Evolutionary conservation across 2,113 vertebrate genomes (phyloP).

Genomic region (Illadopsis cleaveri): DNA sequence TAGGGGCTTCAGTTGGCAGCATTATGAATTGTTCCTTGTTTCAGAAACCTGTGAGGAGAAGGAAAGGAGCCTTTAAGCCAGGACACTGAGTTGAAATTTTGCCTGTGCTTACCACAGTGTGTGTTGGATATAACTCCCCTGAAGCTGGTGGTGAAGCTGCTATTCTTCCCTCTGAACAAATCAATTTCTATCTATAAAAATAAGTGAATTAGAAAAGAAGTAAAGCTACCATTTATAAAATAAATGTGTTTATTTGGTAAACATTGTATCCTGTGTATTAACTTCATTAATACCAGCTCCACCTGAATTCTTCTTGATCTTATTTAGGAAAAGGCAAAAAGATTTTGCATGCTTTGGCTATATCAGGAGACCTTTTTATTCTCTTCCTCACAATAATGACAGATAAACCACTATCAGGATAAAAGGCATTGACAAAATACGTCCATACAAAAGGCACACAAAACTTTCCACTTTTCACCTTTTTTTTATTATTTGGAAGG

Average conservation of each 20-base stretch:
- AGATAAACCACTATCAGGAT: not conserved
- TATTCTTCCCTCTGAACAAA: not conserved
- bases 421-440: not conserved
- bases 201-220: not conserved
- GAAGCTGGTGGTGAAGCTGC: not conserved
- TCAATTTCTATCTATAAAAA: not conserved
- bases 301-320: not conserved
- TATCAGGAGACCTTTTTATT: not conserved
- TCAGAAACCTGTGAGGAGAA: not conserved
- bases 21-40: not conserved
- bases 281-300: not conserved
- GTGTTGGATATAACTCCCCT: not conserved
- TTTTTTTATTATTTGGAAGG: not conserved
- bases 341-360: not conserved
- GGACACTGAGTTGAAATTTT: not conserved
- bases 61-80: not conserved
- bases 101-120: not conserved
- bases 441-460: not conserved
- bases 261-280: not conserved
- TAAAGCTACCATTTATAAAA: constrained; percentile 6
- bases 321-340: not conserved
- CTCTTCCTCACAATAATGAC: not conserved
- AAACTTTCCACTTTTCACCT: not conserved
- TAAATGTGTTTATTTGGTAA: constrained; percentile 16
- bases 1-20: not conserved